Percentiles rank a stretch among this genome's conserved stretches.
phyloP scores from a whole-genome alignment of 1,140 invertebrate genomes.

The Onthophagus taurus region DNA sequence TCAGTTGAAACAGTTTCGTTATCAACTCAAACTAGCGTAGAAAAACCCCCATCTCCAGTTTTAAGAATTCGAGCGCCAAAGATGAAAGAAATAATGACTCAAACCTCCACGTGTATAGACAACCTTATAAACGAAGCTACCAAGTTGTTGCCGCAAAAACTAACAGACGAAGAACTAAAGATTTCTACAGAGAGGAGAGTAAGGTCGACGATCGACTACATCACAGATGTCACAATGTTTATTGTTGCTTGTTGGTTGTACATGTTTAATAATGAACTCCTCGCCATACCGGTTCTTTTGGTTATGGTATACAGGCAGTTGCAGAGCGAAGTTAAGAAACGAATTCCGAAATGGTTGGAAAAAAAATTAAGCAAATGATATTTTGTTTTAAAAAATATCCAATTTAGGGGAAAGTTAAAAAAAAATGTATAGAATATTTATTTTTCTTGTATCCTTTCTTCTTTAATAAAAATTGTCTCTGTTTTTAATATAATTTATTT shows the following conservation, averaged over 20 bases:
- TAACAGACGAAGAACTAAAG: slow-evolving; percentile 21
- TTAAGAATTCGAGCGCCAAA: slow-evolving; percentile 19
- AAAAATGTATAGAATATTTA: slow-evolving; percentile 3
- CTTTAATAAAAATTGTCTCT: not conserved
- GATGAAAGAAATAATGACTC: slow-evolving; percentile 33
- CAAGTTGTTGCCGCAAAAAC: slow-evolving; percentile 1
- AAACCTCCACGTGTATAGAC: slow-evolving; percentile 28
- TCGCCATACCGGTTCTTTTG: slow-evolving; percentile 64
- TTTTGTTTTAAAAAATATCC: slow-evolving; percentile 9
- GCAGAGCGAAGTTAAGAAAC: slow-evolving; percentile 46
- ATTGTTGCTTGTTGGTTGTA: slow-evolving; percentile 67
- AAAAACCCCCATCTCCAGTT: slow-evolving; percentile 9
- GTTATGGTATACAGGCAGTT: slow-evolving; percentile 66
- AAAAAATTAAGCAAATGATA: not conserved
- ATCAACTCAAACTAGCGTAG: slow-evolving; percentile 1
- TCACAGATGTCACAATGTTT: slow-evolving; percentile 59
- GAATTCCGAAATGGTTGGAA: slow-evolving; percentile 36
- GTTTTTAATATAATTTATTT: not conserved
- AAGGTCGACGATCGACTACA: slow-evolving; percentile 52
- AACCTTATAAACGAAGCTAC: slow-evolving; percentile 4
- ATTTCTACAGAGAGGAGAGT: slow-evolving; percentile 51
- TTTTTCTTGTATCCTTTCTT: not conserved
- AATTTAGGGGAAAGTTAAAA: not conserved
- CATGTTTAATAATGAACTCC: slow-evolving; percentile 63
- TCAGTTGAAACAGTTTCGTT: not conserved